Conservation (phyloP, 2,797 vertebrate species). For the Poecilia gillii region DNA sequence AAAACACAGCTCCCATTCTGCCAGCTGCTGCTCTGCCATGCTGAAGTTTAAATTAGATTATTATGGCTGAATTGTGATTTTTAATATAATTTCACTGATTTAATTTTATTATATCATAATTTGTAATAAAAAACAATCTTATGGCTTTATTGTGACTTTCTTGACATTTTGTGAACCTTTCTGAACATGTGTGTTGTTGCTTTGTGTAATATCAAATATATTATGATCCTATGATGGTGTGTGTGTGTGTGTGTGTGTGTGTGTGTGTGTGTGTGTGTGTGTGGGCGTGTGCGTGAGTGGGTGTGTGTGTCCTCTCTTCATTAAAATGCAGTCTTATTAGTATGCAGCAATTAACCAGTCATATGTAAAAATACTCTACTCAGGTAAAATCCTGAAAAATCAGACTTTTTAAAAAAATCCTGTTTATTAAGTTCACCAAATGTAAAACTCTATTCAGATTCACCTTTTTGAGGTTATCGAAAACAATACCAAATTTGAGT, state of each 20-base stretch:
- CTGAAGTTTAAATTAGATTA: background rate
- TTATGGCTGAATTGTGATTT: background rate
- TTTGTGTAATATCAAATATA: background rate
- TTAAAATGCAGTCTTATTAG: slow-evolving; percentile 51
- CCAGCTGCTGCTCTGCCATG: background rate
- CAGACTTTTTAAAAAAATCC: background rate
- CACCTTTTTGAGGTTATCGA: background rate
- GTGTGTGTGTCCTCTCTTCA: slow-evolving; percentile 32
- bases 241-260: slow-evolving; percentile 4
- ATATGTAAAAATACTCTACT: background rate
- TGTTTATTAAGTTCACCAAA: background rate
- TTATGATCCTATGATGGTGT: background rate
- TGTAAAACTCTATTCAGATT: background rate
- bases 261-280: slow-evolving; percentile 3
- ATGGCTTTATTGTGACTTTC: background rate
- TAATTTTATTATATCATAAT: background rate
- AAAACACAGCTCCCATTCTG: background rate
- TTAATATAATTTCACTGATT: background rate
- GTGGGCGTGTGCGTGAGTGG: background rate
- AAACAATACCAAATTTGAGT: background rate
- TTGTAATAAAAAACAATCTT: background rate
- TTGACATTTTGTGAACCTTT: slow-evolving; percentile 33
- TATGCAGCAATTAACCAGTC: background rate
- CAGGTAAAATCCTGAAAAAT: background rate
- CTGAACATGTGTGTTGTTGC: slow-evolving; percentile 7